Evolutionary conservation across 2,113 vertebrate genomes (phyloP).

Genomic region (Microcebus lehilahytsara): DNA sequence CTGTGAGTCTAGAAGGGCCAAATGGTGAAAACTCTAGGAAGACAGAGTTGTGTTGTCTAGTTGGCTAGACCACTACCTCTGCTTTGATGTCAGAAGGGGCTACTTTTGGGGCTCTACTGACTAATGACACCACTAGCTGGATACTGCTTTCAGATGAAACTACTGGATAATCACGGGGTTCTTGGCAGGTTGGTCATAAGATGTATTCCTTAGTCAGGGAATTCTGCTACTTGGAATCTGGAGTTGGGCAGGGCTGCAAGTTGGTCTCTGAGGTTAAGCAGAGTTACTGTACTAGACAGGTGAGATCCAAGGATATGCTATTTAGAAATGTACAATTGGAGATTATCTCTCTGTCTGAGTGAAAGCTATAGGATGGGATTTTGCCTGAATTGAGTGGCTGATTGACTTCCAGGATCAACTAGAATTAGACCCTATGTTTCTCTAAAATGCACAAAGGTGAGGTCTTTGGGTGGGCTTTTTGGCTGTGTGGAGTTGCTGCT

Average conservation of each 20-base stretch:
- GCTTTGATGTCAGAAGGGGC: not conserved
- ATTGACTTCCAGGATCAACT: not conserved
- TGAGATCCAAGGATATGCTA: not conserved
- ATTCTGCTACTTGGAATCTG: not conserved
- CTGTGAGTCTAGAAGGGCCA: not conserved
- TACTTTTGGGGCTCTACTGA: no score
- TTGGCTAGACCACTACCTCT: not conserved
- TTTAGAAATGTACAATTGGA: not conserved
- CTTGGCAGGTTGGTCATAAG: not conserved
- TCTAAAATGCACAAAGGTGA: not conserved
- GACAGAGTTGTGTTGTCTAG: not conserved
- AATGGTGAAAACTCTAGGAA: not conserved
- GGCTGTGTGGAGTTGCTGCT: not conserved
- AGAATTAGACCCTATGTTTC: not conserved
- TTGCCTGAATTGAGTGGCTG: not conserved
- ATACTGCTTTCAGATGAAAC: no score
- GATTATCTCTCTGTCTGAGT: not conserved
- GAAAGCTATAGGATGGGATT: not conserved
- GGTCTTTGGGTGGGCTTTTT: not conserved
- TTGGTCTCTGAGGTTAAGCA: not conserved
- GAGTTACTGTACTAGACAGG: not conserved
- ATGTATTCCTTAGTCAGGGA: not conserved
- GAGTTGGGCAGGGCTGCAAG: not conserved
- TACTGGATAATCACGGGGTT: not conserved
- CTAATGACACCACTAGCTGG: no score